These are phyloP conservation scores for Abrostola tripartita DNA, from an alignment of 2,888 invertebrate species.

Conservation along the genomic window DNA sequence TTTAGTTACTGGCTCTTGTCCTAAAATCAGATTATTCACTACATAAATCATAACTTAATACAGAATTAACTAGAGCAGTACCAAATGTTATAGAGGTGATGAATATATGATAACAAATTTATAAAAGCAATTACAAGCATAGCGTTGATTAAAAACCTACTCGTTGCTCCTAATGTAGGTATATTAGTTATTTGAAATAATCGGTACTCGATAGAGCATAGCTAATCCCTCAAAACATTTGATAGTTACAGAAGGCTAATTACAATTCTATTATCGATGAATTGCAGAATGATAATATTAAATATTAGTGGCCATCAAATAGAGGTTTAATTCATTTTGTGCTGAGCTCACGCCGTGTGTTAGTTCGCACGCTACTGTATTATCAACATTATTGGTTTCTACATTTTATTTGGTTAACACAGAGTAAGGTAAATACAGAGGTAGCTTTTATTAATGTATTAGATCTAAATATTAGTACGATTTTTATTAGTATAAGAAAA, in stretches of 20 bases:
- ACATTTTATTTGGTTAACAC: slow-evolving; percentile 51
- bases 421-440: slow-evolving; percentile 32
- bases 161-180: too few species aligned
- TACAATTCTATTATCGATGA: slow-evolving; percentile 5
- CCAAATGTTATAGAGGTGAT: too few species aligned
- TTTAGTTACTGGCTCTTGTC: too few species aligned
- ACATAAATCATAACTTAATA: too few species aligned
- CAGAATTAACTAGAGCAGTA: too few species aligned
- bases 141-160: too few species aligned
- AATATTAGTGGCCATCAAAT: slow-evolving; percentile 40
- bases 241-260: slow-evolving; percentile 6
- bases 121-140: too few species aligned
- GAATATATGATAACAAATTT: too few species aligned
- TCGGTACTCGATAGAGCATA: neutral
- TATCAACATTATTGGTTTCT: slow-evolving; percentile 62
- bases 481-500: too few species aligned
- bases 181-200: too few species aligned
- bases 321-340: slow-evolving; percentile 74
- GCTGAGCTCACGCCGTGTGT: slow-evolving; percentile 74
- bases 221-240: neutral
- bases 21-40: too few species aligned
- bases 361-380: slow-evolving; percentile 72
- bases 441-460: neutral
- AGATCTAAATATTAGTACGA: neutral
- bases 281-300: slow-evolving; percentile 21